Evolutionary conservation across 2,888 invertebrate species (phyloP).

Genomic region (Mesoligia furuncula): DNA sequence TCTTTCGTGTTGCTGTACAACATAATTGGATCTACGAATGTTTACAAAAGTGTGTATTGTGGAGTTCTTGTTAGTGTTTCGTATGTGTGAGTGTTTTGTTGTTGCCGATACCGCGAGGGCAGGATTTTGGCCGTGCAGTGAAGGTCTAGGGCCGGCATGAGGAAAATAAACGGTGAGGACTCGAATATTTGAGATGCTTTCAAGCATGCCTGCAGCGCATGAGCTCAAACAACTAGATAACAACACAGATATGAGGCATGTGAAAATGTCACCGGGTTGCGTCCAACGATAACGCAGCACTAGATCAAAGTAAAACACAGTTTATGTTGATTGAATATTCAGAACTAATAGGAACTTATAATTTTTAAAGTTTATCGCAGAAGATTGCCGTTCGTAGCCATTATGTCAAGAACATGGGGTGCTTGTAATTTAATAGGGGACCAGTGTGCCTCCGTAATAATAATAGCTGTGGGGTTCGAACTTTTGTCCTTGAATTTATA

Average conservation of each 20-base stretch:
- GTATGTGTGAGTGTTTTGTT: conserved; percentile 87
- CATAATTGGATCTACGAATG: conserved; percentile 67
- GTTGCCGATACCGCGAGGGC: conserved; percentile 80
- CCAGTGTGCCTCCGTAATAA: conserved; percentile 71
- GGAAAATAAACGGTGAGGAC: conserved; percentile 89
- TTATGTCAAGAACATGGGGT: conserved; percentile 76
- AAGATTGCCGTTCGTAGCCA: conserved; percentile 69
- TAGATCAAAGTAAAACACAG: conserved; percentile 59
- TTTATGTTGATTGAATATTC: conserved; percentile 38
- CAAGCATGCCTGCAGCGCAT: conserved; percentile 61
- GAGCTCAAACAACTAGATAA: conserved; percentile 56
- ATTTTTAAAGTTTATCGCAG: conserved; percentile 67
- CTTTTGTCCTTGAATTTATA: conserved; percentile 64
- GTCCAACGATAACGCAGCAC: conserved; percentile 73
- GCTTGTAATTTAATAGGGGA: conserved; percentile 77
- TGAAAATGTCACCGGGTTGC: conserved; percentile 75
- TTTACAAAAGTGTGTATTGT: conserved; percentile 76
- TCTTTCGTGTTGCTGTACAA: conserved; percentile 69
- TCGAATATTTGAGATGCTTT: conserved; percentile 59
- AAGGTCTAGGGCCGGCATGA: conserved; percentile 87
- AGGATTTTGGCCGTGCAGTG: conserved; percentile 87
- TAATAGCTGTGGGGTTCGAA: conserved; percentile 74
- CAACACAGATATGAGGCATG: conserved; percentile 73
- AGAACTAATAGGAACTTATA: conserved; percentile 49
- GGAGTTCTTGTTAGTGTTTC: conserved; percentile 81